A percentile compares a stretch with the other conserved stretches of the same genome.
These are phyloP conservation scores for Dastarcus helophoroides DNA, from an alignment of 2,888 invertebrate species.

Conservation along the genomic window DNA sequence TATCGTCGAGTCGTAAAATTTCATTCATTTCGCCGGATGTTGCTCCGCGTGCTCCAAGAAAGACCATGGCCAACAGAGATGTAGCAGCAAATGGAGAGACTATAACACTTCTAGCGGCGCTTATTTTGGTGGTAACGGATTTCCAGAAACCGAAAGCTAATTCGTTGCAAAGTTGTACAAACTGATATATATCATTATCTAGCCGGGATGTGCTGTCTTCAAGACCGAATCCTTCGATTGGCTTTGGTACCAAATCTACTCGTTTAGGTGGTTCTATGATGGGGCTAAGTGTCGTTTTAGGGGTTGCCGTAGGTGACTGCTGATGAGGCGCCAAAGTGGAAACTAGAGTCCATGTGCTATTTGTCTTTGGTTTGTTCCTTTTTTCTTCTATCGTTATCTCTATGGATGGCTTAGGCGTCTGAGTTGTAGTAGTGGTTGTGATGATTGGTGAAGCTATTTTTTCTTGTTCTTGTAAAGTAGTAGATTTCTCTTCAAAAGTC, in stretches of 20 bases:
- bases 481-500: no score
- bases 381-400: no score
- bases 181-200: slow-evolving; percentile 64
- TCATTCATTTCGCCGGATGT: slow-evolving; percentile 89
- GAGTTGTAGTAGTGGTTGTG: no score
- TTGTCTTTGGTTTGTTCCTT: no score
- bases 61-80: slow-evolving; percentile 82
- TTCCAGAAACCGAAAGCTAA: slow-evolving; percentile 76
- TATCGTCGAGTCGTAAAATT: slow-evolving; percentile 70
- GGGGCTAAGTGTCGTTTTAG: slow-evolving; percentile 14
- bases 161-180: slow-evolving; percentile 72
- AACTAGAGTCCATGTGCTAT: slow-evolving; percentile 48
- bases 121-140: slow-evolving; percentile 57
- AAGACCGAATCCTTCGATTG: slow-evolving; percentile 53
- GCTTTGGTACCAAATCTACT: slow-evolving; percentile 44
- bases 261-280: slow-evolving; percentile 30
- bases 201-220: slow-evolving; percentile 64
- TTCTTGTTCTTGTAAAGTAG: no score
- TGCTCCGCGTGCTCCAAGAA: slow-evolving; percentile 73
- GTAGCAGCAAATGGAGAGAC: slow-evolving; percentile 77
- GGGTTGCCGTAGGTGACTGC: slow-evolving; percentile 7
- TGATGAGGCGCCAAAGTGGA: slow-evolving; percentile 43
- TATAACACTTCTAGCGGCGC: slow-evolving; percentile 63
- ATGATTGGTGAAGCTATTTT: no score
- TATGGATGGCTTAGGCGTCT: no score